Base-by-base conservation (phyloP, 2,113 vertebrate genomes). In the Macroglossus sobrinus region DNA sequence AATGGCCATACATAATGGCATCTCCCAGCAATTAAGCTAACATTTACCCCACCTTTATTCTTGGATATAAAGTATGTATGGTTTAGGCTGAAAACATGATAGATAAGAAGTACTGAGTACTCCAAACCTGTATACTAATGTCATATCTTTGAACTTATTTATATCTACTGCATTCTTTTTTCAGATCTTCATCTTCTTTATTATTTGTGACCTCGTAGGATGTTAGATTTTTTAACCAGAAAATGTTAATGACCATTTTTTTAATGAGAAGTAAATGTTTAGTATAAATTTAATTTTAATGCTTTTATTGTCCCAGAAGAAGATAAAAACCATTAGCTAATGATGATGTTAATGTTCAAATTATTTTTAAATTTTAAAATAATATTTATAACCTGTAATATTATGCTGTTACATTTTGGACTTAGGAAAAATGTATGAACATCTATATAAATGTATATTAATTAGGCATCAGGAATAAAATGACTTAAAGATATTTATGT, bases 241-340 rank as follows among this genome's bases (percentile, higher is more conserved):
- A 98, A 98, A 98, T 98, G 98, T 98, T 98, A 87, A 99, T 98
- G 98, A 96, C 95, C 95, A 97, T 97, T 98, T 99, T 78, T 97
- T 30, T 13, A 96, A 96, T 98, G 98, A 98, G 98, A 98, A 98
- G 98, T 98, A 99, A 99, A 99, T 98, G 98, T 98, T 98, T 82
- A 82, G 97, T 97, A 98, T 99, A 99, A 99, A 99, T 99, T 99
- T 98, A 99, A 98, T 99, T 99, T 99, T 99, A 99, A 99, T 99
- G 99, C 98, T 99, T 99, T 93, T 95, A 1, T 98, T 91, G 97
- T 98, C 98, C 98, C 98, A 98, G 98, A 99, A 99, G 98, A 98
- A 98, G 98, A 98, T 97, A 98, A 98, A 98, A 99, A 98, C 98
- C 98, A 99, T 99, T 99, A 99, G 98, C 98, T 99, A 99, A 99